Evolutionary conservation across 2,113 vertebrate genomes (phyloP), one percentile per base, ranked within the genome.

Genomic region (Anhinga anhinga): DNA sequence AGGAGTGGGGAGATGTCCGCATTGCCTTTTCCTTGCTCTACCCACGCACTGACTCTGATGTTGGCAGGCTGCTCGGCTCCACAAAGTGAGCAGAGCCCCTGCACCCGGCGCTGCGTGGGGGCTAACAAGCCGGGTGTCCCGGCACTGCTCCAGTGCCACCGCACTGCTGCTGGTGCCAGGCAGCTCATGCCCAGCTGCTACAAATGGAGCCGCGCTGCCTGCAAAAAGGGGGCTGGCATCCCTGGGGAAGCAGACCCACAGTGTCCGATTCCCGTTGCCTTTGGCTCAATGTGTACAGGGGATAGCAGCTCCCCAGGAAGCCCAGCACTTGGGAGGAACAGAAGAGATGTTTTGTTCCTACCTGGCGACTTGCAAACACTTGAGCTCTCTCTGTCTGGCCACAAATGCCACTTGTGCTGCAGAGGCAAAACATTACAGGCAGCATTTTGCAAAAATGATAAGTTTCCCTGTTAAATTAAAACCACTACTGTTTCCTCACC

Each of bases 61-160:
- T 14, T 78, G 49, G 19, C 78, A 76, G 52, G 11, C 26, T 1
- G 1, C 44, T 45, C 15, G 8, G 44, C 44, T 73, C 83, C 50
- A 25, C 27, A 29, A 44, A 50, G 36, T 1, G 5, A 86, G 34
- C 71, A 38, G 61, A 65, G 13, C 6, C 23, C 58, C 53, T 53
- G 59, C 6, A 42, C n/a, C 32, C 5, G 0, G 7, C 2, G 14
- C 34, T 59, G 77, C 2, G 2, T 0, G 0, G 22, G 11, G 26
- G 1, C 23, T 52, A 5, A 45, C 15, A 13, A 29, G 15, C 26
- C 5, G 2, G 5, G 20, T 38, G 58, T 36, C 62, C 53, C 3
- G 1, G 42, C 67, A 49, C 45, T 52, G 67, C 38, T 32, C 21
- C 1, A 1, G 45, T 56, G 56, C 63, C 9, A 2, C 34, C 15